Evolutionary conservation across 2,888 invertebrate genomes (phyloP).

Genomic region (Nomada ferruginata): DNA sequence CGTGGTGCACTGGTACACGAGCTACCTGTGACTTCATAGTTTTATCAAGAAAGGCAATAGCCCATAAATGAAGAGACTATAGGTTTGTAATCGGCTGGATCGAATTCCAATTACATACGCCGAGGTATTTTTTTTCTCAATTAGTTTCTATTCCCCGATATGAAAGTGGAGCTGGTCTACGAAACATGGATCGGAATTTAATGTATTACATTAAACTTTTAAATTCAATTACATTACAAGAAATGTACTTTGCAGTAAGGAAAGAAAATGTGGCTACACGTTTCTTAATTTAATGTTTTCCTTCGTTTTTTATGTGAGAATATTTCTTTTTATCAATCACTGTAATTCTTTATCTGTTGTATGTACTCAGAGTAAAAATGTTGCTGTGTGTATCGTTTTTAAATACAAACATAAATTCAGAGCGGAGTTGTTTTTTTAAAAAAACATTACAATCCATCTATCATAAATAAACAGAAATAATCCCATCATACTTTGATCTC

Average conservation of each 20-base stretch:
- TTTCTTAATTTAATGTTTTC: not conserved
- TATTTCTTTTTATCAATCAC: not conserved
- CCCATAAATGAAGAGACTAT: not conserved
- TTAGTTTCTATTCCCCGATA: constrained; percentile 4
- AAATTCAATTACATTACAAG: constrained; percentile 24
- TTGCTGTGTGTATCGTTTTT: too few species aligned
- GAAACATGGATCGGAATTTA: constrained; percentile 31
- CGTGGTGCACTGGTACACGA: not conserved
- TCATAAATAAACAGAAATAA: too few species aligned
- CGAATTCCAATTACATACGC: constrained; percentile 17
- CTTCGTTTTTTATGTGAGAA: not conserved
- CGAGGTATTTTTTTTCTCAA: constrained; percentile 9
- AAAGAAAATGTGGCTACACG: not conserved
- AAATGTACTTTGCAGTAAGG: not conserved
- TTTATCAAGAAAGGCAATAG: not conserved
- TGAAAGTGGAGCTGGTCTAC: not conserved
- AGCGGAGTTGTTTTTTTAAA: too few species aligned
- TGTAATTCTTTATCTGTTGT: not conserved
- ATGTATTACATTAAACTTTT: constrained; percentile 32
- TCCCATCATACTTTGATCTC: too few species aligned
- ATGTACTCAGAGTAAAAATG: too few species aligned
- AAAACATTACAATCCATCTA: too few species aligned
- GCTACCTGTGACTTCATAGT: not conserved
- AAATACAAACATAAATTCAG: too few species aligned
- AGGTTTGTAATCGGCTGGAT: constrained; percentile 4